Conservation (phyloP, 2,113 vertebrate genomes). For the Chunga burmeisteri region DNA sequence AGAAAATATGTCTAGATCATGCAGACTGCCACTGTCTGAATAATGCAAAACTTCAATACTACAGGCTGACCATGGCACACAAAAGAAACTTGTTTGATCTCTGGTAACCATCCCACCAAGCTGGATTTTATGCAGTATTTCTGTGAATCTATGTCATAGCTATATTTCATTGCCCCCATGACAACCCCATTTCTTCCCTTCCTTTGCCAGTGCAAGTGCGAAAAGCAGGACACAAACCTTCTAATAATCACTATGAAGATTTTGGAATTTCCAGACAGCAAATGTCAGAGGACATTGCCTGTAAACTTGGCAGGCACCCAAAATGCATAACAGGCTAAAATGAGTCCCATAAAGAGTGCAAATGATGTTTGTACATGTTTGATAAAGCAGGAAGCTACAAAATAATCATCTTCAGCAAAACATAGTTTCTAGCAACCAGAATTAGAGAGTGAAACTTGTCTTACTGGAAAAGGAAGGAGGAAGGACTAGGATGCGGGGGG, state of each 20-base stretch:
- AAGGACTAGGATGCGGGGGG: not conserved
- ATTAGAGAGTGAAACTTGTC: not conserved
- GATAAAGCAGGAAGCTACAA: not conserved
- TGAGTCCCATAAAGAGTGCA: not conserved
- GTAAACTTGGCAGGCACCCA: not conserved
- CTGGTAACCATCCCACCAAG: not conserved
- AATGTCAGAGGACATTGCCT: not conserved
- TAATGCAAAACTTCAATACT: not conserved
- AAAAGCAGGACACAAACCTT: not conserved
- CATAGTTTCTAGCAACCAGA: not conserved
- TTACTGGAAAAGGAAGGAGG: not conserved
- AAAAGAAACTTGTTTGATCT: not conserved
- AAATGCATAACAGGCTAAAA: not conserved
- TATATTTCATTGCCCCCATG: not conserved
- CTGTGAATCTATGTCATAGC: not conserved
- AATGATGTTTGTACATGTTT: not conserved
- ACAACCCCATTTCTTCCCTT: not conserved
- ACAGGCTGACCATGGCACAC: not conserved
- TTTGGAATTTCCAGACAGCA: not conserved
- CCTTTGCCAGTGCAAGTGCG: accelerated
- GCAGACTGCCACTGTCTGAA: not conserved
- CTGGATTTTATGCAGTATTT: not conserved
- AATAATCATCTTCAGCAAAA: not conserved
- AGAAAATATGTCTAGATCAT: not conserved
- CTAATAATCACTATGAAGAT: not conserved